These are phyloP conservation scores for Varanus komodoensis DNA, from an alignment of 2,113 vertebrate species.

Conservation along the genomic window DNA sequence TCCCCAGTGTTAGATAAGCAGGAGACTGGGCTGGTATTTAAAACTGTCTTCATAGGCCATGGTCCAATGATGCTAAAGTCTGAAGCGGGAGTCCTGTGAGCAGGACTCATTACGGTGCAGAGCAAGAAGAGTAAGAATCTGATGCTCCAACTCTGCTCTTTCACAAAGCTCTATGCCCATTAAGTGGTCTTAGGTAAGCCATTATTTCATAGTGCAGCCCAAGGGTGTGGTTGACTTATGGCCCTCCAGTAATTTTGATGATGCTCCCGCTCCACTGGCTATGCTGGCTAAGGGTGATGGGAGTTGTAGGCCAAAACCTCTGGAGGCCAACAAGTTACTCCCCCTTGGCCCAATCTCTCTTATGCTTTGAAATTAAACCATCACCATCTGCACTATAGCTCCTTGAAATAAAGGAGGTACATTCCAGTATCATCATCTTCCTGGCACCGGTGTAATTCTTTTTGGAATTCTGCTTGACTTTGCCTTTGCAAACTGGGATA, in stretches of 20 bases:
- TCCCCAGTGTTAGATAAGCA: too few species aligned
- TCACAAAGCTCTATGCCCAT: not conserved
- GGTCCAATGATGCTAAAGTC: too few species aligned
- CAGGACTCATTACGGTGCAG: not conserved
- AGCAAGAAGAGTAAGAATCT: too few species aligned
- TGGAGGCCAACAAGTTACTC: too few species aligned
- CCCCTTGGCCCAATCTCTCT: not conserved
- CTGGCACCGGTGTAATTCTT: too few species aligned
- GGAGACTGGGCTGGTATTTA: too few species aligned
- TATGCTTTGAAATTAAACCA: not conserved
- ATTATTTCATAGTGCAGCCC: not conserved
- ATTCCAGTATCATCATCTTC: too few species aligned
- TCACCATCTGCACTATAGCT: not conserved
- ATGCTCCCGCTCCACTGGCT: too few species aligned
- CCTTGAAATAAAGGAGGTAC: not conserved
- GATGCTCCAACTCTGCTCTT: not conserved
- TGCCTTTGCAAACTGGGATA: not conserved
- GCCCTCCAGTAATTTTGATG: too few species aligned
- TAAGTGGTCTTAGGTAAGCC: not conserved
- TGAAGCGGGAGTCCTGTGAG: not conserved
- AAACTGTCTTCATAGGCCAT: too few species aligned
- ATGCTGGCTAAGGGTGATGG: too few species aligned
- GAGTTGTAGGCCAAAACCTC: too few species aligned
- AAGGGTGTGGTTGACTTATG: not conserved
- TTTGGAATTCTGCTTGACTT: not conserved